Base-by-base conservation (phyloP, 37 sponge, comb jelly and placozoan species). In the Petrosia ficiformis region DNA sequence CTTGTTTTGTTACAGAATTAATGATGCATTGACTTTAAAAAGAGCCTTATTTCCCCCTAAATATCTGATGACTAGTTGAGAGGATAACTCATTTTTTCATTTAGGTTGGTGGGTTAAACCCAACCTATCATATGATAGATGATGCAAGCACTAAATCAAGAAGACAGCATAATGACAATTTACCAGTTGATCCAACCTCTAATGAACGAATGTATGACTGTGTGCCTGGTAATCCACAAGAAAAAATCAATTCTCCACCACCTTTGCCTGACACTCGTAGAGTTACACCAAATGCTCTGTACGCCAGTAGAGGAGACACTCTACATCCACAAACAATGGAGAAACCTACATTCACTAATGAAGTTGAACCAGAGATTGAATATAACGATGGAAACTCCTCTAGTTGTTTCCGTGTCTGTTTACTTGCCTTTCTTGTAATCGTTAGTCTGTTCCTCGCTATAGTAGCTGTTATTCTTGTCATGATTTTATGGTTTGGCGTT, bases 401-500 rank as follows among this genome's bases (percentile, higher is more conserved):
- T n/a, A 11, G 26, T 5, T 61, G 63, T 61, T 29, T 61, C 28
- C 14, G 22, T 24, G 63, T 61, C 63, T 19, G 14, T 14, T 61
- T 24, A 26, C 28, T 61, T 11, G 11, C 63, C n/a, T 25, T 61
- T 29, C 28, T 61, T 5, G 63, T 61, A 8, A n/a, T n/a, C 4
- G 25, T 61, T 61, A n/a, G 63, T 5, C 26, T 61, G 28, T 26
- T 61, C 22, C 63, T 61, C 26, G 22, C 63, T 22, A 25, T 61
- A 61, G 63, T n/a, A 22, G 63, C 63, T 8, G 63, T 61, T 24
- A 28, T n/a, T n/a, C n/a, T 61, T 24, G 63, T 61, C 63, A 5
- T 61, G 14, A 6, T 61, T 5, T 26, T 61, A n/a, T 61, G 63
- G 63, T 61, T 61, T 22, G 63, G 63, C n/a, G 63, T 61, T 29